A percentile compares a stretch with the other conserved stretches of the same genome.
These are phyloP conservation scores for Calameuta filiformis DNA, from an alignment of 2,888 invertebrate genomes.

Conservation along the genomic window DNA sequence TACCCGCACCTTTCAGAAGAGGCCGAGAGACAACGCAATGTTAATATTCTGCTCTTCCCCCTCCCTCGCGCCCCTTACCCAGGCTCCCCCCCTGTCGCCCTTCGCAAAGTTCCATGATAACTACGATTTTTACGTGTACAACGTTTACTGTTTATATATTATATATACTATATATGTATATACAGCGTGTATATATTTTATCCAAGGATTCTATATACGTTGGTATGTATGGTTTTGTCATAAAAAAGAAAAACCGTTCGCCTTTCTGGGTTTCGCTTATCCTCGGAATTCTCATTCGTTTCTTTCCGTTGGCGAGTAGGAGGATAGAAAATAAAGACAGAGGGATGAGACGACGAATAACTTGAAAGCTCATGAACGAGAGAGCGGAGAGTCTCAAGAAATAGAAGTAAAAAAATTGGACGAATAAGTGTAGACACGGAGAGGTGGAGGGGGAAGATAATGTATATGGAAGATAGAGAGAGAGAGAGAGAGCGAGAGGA, in stretches of 20 bases:
- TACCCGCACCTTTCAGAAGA: background rate
- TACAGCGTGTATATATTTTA: background rate
- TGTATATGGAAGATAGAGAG: background rate
- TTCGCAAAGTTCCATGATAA: background rate
- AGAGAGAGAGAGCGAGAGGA: background rate
- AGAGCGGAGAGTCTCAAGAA: background rate
- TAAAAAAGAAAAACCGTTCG: background rate
- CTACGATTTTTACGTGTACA: background rate
- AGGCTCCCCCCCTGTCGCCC: background rate
- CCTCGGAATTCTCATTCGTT: background rate
- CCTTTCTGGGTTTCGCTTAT: background rate
- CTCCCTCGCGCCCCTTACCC: background rate
- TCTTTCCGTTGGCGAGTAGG: background rate
- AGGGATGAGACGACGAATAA: background rate
- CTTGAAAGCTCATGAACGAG: background rate
- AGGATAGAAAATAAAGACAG: background rate
- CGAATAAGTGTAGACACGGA: background rate
- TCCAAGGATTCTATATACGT: background rate
- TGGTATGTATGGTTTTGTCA: background rate
- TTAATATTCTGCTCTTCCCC: background rate
- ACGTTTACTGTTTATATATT: background rate
- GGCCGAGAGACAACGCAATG: background rate
- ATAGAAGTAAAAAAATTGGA: background rate
- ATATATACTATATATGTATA: background rate
- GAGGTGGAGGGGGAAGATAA: background rate